Conservation (phyloP, 1,140 invertebrate genomes). For the Rhyacophila brunnea region DNA sequence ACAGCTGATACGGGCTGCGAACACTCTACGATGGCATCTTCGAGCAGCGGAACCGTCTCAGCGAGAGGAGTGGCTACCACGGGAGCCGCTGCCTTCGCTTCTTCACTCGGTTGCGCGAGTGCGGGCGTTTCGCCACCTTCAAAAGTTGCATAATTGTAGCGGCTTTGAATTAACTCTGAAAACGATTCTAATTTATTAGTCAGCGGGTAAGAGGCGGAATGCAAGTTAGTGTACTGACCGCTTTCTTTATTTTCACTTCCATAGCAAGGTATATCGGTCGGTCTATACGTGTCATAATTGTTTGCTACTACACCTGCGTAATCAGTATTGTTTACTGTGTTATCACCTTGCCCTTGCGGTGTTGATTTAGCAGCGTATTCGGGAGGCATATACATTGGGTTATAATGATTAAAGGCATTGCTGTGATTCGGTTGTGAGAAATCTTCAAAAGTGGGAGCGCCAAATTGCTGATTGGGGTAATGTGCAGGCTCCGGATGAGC, state of each 20-base stretch:
- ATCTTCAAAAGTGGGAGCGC: constrained; percentile 56
- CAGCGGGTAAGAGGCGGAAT: constrained; percentile 56
- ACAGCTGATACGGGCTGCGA: constrained; percentile 25
- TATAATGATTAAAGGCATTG: constrained; percentile 58
- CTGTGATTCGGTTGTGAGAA: constrained; percentile 55
- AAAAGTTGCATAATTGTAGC: constrained; percentile 53
- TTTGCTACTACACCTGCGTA: constrained; percentile 36
- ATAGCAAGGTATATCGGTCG: constrained; percentile 39
- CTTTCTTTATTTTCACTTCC: constrained; percentile 47
- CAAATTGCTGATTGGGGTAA: constrained; percentile 46
- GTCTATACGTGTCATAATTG: constrained; percentile 50
- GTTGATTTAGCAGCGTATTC: constrained; percentile 47
- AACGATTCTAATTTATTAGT: constrained; percentile 70
- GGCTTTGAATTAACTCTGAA: constrained; percentile 63
- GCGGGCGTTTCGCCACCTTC: constrained; percentile 37
- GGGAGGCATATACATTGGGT: constrained; percentile 49
- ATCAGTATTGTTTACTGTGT: constrained; percentile 13
- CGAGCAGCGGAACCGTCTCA: constrained; percentile 26
- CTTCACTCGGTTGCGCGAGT: constrained; percentile 12
- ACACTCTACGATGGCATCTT: constrained; percentile 14
- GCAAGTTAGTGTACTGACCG: constrained; percentile 57
- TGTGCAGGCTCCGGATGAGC: constrained; percentile 42
- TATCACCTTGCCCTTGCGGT: constrained; percentile 39
- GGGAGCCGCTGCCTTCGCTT: constrained; percentile 7
- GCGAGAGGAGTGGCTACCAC: constrained; percentile 33